These are phyloP conservation scores for Ladona fulva DNA, from an alignment of 1,140 invertebrate genomes.

Conservation along the genomic window DNA sequence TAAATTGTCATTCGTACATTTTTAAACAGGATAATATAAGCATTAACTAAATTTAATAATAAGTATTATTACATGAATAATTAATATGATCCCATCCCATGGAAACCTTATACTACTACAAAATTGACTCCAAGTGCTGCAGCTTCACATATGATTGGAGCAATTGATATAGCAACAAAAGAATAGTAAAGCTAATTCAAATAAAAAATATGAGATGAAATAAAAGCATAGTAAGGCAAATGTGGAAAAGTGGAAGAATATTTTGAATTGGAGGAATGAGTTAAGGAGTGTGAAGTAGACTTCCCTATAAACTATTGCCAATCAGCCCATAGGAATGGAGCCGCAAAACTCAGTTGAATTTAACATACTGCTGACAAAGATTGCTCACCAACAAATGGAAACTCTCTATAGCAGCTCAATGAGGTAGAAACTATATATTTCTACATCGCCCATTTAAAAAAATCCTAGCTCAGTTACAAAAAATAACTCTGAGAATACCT, in stretches of 20 bases:
- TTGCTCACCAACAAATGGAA: background rate
- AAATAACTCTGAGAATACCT: slow-evolving; percentile 10
- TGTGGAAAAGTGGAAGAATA: background rate
- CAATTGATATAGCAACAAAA: background rate
- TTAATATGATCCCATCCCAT: background rate
- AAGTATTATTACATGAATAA: background rate
- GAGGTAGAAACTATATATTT: slow-evolving; percentile 2
- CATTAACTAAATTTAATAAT: background rate
- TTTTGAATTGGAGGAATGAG: background rate
- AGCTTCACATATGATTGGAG: background rate
- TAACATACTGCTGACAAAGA: background rate
- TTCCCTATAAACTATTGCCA: background rate
- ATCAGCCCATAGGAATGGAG: slow-evolving; percentile 2
- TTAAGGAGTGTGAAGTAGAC: background rate
- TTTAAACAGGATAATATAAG: background rate
- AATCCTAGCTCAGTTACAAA: background rate
- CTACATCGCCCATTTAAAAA: slow-evolving; percentile 5
- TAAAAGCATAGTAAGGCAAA: background rate
- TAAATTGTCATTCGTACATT: background rate
- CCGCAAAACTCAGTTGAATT: background rate
- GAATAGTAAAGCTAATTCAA: background rate
- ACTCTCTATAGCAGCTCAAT: background rate
- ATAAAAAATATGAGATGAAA: background rate
- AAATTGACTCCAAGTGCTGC: background rate
- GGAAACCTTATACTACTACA: background rate